phyloP scores from a whole-genome alignment of 2,888 invertebrate genomes.

The Lasioglossum oenotherae region DNA sequence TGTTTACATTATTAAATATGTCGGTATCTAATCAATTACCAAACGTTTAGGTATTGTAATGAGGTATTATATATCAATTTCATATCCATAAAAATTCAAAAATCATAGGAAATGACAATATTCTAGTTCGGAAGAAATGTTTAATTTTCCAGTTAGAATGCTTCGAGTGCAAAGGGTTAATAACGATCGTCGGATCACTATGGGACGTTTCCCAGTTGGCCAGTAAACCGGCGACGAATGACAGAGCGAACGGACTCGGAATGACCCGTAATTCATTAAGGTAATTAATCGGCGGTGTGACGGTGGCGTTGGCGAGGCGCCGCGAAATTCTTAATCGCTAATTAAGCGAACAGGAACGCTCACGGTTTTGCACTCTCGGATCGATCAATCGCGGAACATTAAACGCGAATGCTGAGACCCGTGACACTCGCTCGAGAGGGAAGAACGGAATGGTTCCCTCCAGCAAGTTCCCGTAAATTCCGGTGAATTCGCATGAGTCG shows the following conservation, averaged over 20 bases:
- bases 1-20: no score
- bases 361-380: background rate
- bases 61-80: no score
- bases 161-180: background rate
- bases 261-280: background rate
- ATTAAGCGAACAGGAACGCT: conserved; percentile 14
- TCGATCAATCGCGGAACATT: background rate
- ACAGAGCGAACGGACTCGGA: conserved; percentile 10
- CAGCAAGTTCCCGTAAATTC: background rate
- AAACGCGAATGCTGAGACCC: background rate
- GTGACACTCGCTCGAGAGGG: background rate
- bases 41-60: no score
- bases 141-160: no score
- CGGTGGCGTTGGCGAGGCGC: background rate
- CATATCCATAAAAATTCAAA: no score
- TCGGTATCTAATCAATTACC: no score
- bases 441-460: background rate
- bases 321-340: conserved; percentile 37
- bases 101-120: no score
- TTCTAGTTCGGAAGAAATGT: no score
- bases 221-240: conserved; percentile 19
- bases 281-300: conserved; percentile 24
- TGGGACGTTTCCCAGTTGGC: conserved; percentile 8
- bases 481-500: background rate
- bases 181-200: conserved; percentile 14